These are phyloP conservation scores for Chaenocephalus aceratus DNA, from an alignment of 2,113 vertebrate species.

Conservation along the genomic window DNA sequence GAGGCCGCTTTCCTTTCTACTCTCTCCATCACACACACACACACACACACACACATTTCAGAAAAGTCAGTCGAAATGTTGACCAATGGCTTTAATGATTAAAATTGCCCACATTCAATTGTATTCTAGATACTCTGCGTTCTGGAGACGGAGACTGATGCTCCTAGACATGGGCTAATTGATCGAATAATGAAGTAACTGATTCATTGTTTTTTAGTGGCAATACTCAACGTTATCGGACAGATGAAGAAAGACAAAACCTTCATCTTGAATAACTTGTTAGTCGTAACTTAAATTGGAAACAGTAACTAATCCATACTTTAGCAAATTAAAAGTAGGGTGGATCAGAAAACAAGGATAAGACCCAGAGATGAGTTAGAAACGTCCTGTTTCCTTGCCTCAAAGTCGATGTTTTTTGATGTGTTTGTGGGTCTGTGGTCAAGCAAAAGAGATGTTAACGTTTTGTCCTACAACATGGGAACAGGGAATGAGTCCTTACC, in stretches of 20 bases:
- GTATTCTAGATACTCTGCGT: neutral
- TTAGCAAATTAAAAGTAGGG: no score
- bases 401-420: no score
- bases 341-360: no score
- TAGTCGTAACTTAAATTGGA: no score
- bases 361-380: no score
- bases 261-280: no score
- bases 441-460: no score
- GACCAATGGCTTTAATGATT: neutral
- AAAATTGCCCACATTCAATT: neutral
- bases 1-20: conserved; percentile 6
- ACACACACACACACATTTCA: neutral
- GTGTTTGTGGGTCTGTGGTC: no score
- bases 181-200: neutral
- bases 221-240: neutral
- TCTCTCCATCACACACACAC: neutral
- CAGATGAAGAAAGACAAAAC: neutral
- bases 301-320: no score
- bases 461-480: no score
- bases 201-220: neutral
- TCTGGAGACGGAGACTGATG: neutral
- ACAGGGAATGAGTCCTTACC: no score
- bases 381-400: no score
- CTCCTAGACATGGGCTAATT: neutral
- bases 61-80: neutral